Base-by-base conservation (phyloP, 92 coral and sea anemone species). In the Zoanthus gigantus region DNA sequence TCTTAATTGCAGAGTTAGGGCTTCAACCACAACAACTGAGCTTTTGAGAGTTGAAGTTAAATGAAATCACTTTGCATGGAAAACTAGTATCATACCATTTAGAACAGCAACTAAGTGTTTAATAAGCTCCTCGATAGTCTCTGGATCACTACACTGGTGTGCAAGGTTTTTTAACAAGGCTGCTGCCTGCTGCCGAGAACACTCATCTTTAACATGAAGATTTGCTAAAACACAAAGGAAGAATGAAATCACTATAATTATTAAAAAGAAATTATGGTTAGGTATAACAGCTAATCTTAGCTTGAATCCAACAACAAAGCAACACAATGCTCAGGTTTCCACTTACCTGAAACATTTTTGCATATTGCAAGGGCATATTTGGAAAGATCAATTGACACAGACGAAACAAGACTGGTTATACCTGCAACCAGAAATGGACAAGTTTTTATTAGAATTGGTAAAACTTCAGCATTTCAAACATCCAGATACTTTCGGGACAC, bases 101-200 rank as follows among this genome's bases (percentile, higher is more conserved):
- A 97, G 94, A 78, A 97, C 95, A 71, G 83, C 96, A 86, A 92
- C 90, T 58, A 97, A 79, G 89, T 91, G 94, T 42, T 92, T 89
- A 17, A 97, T 52, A 9, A 97, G 93, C 28, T 94, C 98, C 67
- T 93, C 92, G 61, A 97, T 18, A 29, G 94, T 95, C 57, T 83
- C 93, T 47, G 98, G 96, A 76, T 97, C 98, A 90, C 99, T 93
- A 79, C 99, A 97, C 54, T 95, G 99, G 82, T 92, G 93, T 31
- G 98, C 94, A 50, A 97, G 87, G 23, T 94, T 90, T 85, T 92
- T 88, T 37, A 97, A 28, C 54, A 96, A 79, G 31, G 72, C 42
- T 0, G 87, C 82, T 31, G 98, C 96, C 90, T 93, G 96, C 81
- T 94, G 89, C 60, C 94, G 88, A 75, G 94, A 96, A 18, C 82